Percentiles rank a stretch among this genome's conserved stretches.
Evolutionary conservation across 2,888 invertebrate genomes (phyloP).

Genomic region (Nemurella pictetii): DNA sequence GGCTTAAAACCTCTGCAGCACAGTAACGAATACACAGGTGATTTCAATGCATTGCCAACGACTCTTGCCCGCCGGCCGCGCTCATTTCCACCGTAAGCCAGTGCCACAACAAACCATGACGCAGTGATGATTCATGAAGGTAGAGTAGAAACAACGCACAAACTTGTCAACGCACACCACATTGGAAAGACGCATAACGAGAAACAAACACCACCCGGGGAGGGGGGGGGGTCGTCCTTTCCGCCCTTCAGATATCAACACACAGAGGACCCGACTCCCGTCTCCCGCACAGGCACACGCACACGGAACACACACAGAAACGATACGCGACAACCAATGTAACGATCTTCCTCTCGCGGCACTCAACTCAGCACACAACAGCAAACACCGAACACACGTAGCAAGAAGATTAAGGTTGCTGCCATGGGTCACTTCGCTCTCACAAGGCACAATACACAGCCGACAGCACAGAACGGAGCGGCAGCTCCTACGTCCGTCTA

Average conservation of each 20-base stretch:
- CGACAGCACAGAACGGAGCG: neutral
- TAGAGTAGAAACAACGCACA: neutral
- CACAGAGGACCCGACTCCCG: too few relatives aligned
- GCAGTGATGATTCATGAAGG: neutral
- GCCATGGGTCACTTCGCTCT: slow-evolving; percentile 21
- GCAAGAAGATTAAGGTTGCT: neutral
- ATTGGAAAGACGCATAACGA: neutral
- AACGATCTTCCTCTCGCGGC: neutral
- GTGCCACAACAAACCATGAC: neutral
- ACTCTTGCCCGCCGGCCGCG: neutral
- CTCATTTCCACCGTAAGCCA: neutral
- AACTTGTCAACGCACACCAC: neutral
- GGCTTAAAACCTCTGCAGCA: neutral
- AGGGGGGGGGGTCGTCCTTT: too few relatives aligned
- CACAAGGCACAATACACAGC: neutral
- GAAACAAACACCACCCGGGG: neutral
- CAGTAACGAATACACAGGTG: neutral
- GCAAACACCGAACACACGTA: slow-evolving; percentile 14
- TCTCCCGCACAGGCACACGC: neutral
- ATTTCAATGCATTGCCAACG: neutral
- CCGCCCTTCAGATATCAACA: neutral
- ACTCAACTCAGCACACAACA: neutral
- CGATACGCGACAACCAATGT: neutral
- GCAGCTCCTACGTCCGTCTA: neutral
- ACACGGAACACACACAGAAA: neutral